phyloP scores from a whole-genome alignment of 2,797 vertebrate species.

The Heteromormyrus szaboi region DNA sequence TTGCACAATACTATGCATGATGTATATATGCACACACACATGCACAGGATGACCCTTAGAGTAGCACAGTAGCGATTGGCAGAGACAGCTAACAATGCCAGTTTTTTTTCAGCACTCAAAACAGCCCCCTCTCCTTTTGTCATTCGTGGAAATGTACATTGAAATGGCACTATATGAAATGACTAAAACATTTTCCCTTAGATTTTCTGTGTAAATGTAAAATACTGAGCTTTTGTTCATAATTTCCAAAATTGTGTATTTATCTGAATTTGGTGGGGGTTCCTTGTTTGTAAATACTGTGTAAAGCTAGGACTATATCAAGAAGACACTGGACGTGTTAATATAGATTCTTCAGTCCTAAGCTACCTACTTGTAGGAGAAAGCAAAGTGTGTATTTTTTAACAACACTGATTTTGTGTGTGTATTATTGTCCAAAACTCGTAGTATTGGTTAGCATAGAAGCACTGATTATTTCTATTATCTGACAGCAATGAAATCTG shows the following conservation, averaged over 20 bases:
- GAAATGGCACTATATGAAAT: conserved; percentile 47
- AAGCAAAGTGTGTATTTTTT: conserved; percentile 51
- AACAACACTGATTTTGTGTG: conserved; percentile 48
- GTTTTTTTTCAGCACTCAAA: background rate
- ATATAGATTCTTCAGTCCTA: conserved; percentile 47
- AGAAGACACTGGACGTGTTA: conserved; percentile 52
- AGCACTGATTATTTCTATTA: background rate
- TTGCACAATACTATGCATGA: background rate
- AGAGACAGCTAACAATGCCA: background rate
- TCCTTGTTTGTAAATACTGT: conserved; percentile 57
- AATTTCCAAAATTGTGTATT: conserved; percentile 42
- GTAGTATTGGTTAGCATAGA: conserved; percentile 6
- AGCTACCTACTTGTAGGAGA: conserved; percentile 38
- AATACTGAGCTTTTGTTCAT: conserved; percentile 43
- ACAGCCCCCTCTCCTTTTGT: background rate
- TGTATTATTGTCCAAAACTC: conserved; percentile 22
- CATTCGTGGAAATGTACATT: conserved; percentile 12
- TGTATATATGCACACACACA: background rate
- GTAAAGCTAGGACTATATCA: conserved; percentile 55
- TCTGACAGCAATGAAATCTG: conserved; percentile 2
- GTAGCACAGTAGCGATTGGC: background rate
- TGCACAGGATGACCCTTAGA: background rate
- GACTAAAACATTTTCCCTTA: conserved; percentile 44
- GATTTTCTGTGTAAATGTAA: conserved; percentile 53
- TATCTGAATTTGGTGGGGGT: conserved; percentile 40